Percentiles rank a stretch among this genome's conserved stretches.
Conservation (phyloP, 2,113 vertebrate species). For the Hypomesus transpacificus region DNA sequence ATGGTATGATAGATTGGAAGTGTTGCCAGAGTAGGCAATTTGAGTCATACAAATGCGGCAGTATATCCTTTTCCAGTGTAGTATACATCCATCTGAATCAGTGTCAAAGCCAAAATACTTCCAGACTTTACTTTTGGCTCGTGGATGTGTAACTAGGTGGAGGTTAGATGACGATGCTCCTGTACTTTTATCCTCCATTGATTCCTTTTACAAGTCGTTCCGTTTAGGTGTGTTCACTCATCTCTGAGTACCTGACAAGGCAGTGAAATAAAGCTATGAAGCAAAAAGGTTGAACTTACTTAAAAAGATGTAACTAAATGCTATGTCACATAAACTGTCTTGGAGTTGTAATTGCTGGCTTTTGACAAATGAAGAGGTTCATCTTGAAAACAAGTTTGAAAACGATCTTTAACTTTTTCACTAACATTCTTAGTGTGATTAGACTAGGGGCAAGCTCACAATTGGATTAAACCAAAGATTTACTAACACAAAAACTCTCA, state of each 20-base stretch:
- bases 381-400: too few relatives aligned
- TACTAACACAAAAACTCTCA: too few relatives aligned
- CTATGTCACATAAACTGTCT: too few relatives aligned
- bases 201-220: constrained; percentile 65
- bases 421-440: neutral
- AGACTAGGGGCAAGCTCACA: neutral
- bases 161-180: constrained; percentile 77
- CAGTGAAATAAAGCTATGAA: constrained; percentile 79
- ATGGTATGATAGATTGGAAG: constrained; percentile 88
- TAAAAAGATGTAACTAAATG: too few relatives aligned
- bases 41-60: constrained; percentile 87
- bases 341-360: too few relatives aligned
- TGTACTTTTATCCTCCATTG: constrained; percentile 79
- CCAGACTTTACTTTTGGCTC: constrained; percentile 92
- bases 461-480: neutral
- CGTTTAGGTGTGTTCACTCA: constrained; percentile 73
- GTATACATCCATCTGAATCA: constrained; percentile 83
- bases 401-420: neutral
- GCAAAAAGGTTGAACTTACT: constrained; percentile 34
- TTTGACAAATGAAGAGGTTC: too few relatives aligned
- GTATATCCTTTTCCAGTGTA: constrained; percentile 88
- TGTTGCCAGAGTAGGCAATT: constrained; percentile 89
- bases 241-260: constrained; percentile 81
- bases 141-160: constrained; percentile 85
- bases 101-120: constrained; percentile 91